phyloP scores from a whole-genome alignment of 2,888 invertebrate species.

The Amaurobius ferox region DNA sequence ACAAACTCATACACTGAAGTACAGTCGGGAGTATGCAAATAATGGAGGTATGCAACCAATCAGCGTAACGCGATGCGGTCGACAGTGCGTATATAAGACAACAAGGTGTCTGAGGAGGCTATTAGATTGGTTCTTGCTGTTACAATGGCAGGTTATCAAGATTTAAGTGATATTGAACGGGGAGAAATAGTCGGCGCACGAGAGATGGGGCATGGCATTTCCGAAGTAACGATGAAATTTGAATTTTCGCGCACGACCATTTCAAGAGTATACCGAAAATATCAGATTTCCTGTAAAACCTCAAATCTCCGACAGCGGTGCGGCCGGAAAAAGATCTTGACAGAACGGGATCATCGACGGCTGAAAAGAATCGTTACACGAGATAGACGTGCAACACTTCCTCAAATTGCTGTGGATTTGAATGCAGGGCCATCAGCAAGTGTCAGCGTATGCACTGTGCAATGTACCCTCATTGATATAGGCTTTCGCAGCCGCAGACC shows the following conservation, averaged over 20 bases:
- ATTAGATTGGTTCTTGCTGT: too few species aligned
- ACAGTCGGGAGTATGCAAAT: too few species aligned
- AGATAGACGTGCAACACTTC: neutral
- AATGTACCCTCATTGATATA: neutral
- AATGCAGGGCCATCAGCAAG: conserved; percentile 11
- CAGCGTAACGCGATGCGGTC: too few species aligned
- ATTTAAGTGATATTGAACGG: neutral
- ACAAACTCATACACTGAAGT: too few species aligned
- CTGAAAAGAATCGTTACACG: neutral
- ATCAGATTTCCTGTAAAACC: neutral
- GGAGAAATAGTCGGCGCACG: neutral
- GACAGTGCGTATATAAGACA: too few species aligned
- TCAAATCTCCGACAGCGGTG: neutral
- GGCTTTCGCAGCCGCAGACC: neutral
- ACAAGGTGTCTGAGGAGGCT: too few species aligned
- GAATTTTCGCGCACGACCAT: conserved; percentile 4
- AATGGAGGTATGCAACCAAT: too few species aligned
- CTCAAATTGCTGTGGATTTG: conserved; percentile 7
- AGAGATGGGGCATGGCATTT: neutral
- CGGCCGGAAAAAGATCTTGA: conserved; percentile 10
- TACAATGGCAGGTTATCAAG: too few species aligned
- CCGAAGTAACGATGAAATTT: neutral
- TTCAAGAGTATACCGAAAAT: conserved; percentile 10
- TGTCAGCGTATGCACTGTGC: conserved; percentile 17
- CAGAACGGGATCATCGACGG: neutral